phyloP scores from a whole-genome alignment of 2,888 invertebrate species.

The Folsomia manolachei region DNA sequence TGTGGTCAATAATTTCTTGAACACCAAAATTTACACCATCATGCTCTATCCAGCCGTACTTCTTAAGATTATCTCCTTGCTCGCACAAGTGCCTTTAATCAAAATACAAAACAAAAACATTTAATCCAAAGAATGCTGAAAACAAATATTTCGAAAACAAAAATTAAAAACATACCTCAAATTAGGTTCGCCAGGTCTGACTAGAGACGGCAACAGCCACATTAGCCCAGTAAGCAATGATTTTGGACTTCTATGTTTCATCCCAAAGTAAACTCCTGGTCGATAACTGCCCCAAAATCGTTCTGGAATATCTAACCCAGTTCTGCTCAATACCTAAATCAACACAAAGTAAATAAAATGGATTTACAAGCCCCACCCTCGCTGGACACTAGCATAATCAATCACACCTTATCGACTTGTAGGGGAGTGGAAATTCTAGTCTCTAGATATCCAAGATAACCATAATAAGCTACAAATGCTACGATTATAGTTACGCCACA shows the following conservation, averaged over 20 bases:
- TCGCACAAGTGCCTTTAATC: slow-evolving; percentile 82
- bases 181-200: slow-evolving; percentile 69
- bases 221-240: slow-evolving; percentile 90
- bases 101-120: no score
- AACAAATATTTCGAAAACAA: not conserved
- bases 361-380: no score
- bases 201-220: slow-evolving; percentile 83
- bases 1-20: slow-evolving; percentile 80
- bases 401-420: slow-evolving; percentile 68
- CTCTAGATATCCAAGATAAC: slow-evolving; percentile 78
- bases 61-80: slow-evolving; percentile 74
- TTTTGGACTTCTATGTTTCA: slow-evolving; percentile 83
- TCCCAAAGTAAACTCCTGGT: slow-evolving; percentile 80
- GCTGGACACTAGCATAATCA: not conserved
- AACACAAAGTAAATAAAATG: not conserved
- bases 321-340: slow-evolving; percentile 64
- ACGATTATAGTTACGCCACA: slow-evolving; percentile 54
- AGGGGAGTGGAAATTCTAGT: slow-evolving; percentile 84
- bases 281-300: slow-evolving; percentile 93
- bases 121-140: not conserved
- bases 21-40: slow-evolving; percentile 89
- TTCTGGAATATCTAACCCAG: slow-evolving; percentile 71
- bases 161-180: slow-evolving; percentile 59
- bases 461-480: slow-evolving; percentile 69
- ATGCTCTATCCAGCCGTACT: slow-evolving; percentile 88